Evolutionary conservation across 2,797 vertebrate species (phyloP), one percentile per base, ranked within the genome.

Genomic region (Chloroceryle amazona): DNA sequence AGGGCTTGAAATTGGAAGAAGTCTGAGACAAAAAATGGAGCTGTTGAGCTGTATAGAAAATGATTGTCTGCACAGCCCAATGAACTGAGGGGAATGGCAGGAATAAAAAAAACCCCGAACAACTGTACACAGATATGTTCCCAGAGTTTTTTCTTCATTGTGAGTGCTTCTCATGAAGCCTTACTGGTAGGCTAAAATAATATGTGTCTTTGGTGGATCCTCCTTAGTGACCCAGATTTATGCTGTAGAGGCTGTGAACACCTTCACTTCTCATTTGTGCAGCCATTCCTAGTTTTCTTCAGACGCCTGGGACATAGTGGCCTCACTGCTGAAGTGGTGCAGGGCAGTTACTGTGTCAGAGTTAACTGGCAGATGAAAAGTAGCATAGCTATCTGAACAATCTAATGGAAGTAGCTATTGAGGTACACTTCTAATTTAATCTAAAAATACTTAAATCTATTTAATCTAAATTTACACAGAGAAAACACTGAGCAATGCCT

Each of bases 1-100:
- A 79, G 62, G 90, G 82, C 92, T 94, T 94, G 92, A 96, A 95
- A 95, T 93, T 90, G 85, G 62, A 90, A 88, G 81, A 91, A 84
- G 16, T 81, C 51, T 66, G 58, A 94, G 58, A 76, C 26, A 51
- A 72, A 90, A 91, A 95, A 91, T 91, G 66, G 66, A 95, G 17
- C 42, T 94, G 52, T 47, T 95, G 87, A 75, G 63, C 87, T 96
- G 76, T 88, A 62, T 55, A 95, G 91, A 91, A 95, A 93, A 84
- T 90, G 13, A 95, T 81, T 91, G 65, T 71, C 84, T 93, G 73
- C 76, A 94, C 76, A 88, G 87, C 25, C 80, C 87, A 95, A 70
- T 94, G 91, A 93, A 49, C 94, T 81, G 62, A 90, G 51, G 26
- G 54, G 55, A 91, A 90, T 52, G 93, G 85, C 28, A 86, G 63